A percentile compares a stretch with the other conserved stretches of the same genome.
Evolutionary conservation across 2,888 invertebrate species (phyloP).

Genomic region (Platypus cylindrus): DNA sequence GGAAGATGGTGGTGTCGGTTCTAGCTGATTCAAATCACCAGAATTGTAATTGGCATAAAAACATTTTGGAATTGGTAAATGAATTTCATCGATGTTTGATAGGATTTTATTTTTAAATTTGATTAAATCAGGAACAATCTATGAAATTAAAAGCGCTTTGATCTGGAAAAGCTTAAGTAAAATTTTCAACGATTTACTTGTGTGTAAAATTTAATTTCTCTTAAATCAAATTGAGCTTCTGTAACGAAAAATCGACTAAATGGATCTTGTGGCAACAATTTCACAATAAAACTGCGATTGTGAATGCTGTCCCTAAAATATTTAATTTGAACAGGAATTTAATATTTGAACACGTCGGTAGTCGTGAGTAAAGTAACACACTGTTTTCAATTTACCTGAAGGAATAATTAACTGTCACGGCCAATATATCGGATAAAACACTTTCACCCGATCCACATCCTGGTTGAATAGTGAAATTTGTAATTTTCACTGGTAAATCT

Average conservation of each 20-base stretch:
- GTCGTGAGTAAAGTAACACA: background rate
- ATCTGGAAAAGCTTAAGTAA: background rate
- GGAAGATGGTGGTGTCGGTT: conserved; percentile 44
- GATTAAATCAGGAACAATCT: conserved; percentile 59
- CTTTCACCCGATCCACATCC: conserved; percentile 56
- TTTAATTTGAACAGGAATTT: background rate
- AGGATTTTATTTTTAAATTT: conserved; percentile 40
- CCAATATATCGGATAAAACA: conserved; percentile 63
- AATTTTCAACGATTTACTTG: conserved; percentile 41
- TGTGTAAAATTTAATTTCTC: conserved; percentile 73
- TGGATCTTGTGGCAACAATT: conserved; percentile 65
- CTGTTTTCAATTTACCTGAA: conserved; percentile 18
- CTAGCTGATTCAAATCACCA: conserved; percentile 32
- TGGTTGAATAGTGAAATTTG: conserved; percentile 42
- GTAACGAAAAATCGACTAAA: conserved; percentile 70
- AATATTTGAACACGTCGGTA: background rate
- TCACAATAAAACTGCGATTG: conserved; percentile 49
- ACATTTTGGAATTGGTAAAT: conserved; percentile 55
- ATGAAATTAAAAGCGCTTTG: conserved; percentile 23
- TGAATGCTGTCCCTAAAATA: conserved; percentile 16
- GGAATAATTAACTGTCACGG: conserved; percentile 58
- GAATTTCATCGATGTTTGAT: conserved; percentile 34
- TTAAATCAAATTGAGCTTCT: conserved; percentile 68
- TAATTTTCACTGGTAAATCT: conserved; percentile 30
- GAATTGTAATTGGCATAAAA: conserved; percentile 51